These are phyloP conservation scores for Eilema griseolum DNA, from an alignment of 2,888 invertebrate species.

Conservation along the genomic window DNA sequence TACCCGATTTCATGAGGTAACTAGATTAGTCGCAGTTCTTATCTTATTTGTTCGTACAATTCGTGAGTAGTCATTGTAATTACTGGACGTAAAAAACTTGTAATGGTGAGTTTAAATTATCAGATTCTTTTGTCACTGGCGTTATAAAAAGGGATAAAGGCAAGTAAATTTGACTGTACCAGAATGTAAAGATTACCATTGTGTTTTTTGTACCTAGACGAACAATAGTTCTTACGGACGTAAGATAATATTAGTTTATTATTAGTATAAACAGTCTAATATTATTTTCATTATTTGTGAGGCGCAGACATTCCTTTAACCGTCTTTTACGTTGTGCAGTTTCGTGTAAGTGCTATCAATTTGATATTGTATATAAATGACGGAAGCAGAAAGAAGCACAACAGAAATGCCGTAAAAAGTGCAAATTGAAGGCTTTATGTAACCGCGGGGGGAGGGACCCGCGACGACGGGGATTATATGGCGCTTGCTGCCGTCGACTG, in stretches of 20 bases:
- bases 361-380: constrained; percentile 1
- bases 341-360: background rate
- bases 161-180: background rate
- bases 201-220: too few species aligned
- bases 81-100: too few species aligned
- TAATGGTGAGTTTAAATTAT: background rate
- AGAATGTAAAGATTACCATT: background rate
- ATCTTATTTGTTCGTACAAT: too few species aligned
- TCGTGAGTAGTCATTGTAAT: too few species aligned
- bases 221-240: too few species aligned
- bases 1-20: too few species aligned
- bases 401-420: constrained; percentile 10
- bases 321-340: background rate
- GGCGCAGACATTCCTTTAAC: background rate
- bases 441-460: background rate
- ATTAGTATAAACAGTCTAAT: too few species aligned
- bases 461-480: background rate
- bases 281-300: background rate
- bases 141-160: background rate
- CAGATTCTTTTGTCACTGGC: background rate
- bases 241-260: too few species aligned
- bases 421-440: constrained; percentile 9
- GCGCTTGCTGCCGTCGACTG: background rate
- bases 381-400: background rate
- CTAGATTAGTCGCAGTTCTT: too few species aligned